A percentile compares a stretch with the other conserved stretches of the same genome.
phyloP scores from a whole-genome alignment of 2,113 vertebrate species.

The Cryptomyrus ogoouensis region DNA sequence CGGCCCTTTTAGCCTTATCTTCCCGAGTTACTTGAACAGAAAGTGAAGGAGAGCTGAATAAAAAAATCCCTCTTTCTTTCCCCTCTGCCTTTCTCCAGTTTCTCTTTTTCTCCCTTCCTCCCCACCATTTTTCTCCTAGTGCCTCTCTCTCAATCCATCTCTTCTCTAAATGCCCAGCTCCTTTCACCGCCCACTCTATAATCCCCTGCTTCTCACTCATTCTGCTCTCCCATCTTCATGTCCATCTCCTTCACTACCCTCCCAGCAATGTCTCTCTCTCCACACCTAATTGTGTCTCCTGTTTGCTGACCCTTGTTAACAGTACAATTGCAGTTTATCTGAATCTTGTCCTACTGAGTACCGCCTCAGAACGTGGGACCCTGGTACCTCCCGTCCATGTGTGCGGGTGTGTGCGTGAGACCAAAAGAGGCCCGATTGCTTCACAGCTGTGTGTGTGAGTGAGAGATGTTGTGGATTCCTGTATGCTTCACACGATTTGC shows the following conservation, averaged over 20 bases:
- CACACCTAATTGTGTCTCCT: conserved; percentile 43
- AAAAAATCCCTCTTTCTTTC: conserved; percentile 56
- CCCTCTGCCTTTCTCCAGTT: conserved; percentile 62
- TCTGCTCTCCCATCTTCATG: conserved; percentile 12
- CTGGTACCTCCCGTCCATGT: not conserved
- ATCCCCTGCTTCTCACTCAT: conserved; percentile 36
- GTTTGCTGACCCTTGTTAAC: conserved; percentile 12
- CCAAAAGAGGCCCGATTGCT: not conserved
- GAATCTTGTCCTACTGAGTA: not conserved
- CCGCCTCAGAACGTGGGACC: not conserved
- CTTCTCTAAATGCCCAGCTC: not conserved
- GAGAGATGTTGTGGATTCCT: not conserved
- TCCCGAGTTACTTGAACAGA: conserved; percentile 68
- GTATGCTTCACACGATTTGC: not conserved
- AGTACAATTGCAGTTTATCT: conserved; percentile 15
- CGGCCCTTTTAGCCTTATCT: conserved; percentile 74
- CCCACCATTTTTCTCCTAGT: conserved; percentile 52
- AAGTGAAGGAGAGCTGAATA: conserved; percentile 60
- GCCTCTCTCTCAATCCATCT: conserved; percentile 40
- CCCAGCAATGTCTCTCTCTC: conserved; percentile 35
- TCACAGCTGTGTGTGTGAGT: not conserved
- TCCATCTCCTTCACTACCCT: not conserved
- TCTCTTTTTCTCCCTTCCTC: conserved; percentile 44
- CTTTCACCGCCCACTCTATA: conserved; percentile 37
- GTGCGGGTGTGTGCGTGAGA: not conserved